Conservation (phyloP, 2,113 vertebrate species). For the Otus sunia region DNA sequence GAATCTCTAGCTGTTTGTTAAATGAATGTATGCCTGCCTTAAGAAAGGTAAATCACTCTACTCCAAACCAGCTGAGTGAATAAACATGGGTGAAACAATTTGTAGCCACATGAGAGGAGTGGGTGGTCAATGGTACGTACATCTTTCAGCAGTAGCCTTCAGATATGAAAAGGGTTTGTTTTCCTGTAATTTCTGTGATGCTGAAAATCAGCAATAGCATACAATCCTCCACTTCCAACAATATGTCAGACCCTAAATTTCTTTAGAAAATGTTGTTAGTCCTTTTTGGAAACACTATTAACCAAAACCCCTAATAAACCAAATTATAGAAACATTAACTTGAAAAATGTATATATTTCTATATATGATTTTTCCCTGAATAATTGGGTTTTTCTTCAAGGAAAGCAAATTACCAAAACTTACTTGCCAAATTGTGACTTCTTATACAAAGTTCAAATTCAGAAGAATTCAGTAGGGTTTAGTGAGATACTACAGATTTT, state of each 20-base stretch:
- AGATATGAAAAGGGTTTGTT: neutral
- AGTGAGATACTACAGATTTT: neutral
- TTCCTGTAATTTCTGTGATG: neutral
- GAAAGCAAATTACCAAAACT: neutral
- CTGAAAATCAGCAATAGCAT: neutral
- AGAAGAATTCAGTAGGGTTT: neutral
- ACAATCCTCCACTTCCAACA: neutral
- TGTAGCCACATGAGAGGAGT: neutral
- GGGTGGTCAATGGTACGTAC: neutral
- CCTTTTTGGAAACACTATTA: neutral
- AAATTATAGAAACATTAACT: neutral
- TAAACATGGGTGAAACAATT: neutral
- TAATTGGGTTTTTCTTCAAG: neutral
- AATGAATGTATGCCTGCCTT: neutral
- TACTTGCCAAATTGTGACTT: neutral
- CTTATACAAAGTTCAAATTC: neutral
- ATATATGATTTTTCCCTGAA: neutral
- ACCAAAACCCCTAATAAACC: neutral
- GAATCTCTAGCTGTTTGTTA: neutral
- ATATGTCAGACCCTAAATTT: neutral
- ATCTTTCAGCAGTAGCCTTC: neutral
- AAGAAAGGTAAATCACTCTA: neutral
- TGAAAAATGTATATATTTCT: neutral
- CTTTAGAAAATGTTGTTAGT: neutral
- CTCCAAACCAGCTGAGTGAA: neutral